Percentiles rank a stretch among this genome's conserved stretches.
These are phyloP conservation scores for Tetraodon nigroviridis DNA, from an alignment of 2,113 vertebrate genomes.

Conservation along the genomic window DNA sequence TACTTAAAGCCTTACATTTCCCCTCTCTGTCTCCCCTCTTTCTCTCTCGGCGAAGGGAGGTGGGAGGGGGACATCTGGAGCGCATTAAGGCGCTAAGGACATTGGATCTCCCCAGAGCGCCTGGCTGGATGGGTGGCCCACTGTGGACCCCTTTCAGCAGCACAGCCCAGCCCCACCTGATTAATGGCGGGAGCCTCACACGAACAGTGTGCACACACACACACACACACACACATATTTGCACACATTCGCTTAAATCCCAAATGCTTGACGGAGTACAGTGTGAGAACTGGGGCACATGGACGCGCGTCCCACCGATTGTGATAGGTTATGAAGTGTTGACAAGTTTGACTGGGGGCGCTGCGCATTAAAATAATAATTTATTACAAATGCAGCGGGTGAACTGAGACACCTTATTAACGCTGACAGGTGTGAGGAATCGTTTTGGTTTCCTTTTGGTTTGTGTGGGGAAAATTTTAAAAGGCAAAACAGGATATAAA, in stretches of 20 bases:
- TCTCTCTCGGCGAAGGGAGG: slow-evolving; percentile 38
- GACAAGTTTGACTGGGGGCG: too few species aligned
- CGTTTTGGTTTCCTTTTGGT: too few species aligned
- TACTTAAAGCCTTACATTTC: slow-evolving; percentile 20
- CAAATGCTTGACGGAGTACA: slow-evolving; percentile 25
- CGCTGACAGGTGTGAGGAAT: too few species aligned
- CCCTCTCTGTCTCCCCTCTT: background rate
- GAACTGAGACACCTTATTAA: background rate
- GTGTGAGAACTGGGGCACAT: slow-evolving; percentile 7
- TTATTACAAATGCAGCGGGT: background rate
- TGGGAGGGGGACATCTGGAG: slow-evolving; percentile 72
- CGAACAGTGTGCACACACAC: slow-evolving; percentile 44
- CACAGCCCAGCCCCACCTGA: slow-evolving; percentile 58
- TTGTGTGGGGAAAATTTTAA: too few species aligned
- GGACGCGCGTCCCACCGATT: too few species aligned
- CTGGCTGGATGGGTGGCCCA: slow-evolving; percentile 76
- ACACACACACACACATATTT: slow-evolving; percentile 53
- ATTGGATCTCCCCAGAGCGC: slow-evolving; percentile 73
- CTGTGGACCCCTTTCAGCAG: slow-evolving; percentile 71
- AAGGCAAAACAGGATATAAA: too few species aligned
- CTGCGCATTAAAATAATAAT: too few species aligned
- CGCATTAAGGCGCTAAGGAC: slow-evolving; percentile 72
- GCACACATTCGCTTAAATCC: slow-evolving; percentile 29
- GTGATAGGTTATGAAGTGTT: too few species aligned
- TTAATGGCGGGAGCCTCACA: slow-evolving; percentile 69